Evolutionary conservation across 2,888 invertebrate species (phyloP).

Genomic region (Phytoseiulus persimilis): DNA sequence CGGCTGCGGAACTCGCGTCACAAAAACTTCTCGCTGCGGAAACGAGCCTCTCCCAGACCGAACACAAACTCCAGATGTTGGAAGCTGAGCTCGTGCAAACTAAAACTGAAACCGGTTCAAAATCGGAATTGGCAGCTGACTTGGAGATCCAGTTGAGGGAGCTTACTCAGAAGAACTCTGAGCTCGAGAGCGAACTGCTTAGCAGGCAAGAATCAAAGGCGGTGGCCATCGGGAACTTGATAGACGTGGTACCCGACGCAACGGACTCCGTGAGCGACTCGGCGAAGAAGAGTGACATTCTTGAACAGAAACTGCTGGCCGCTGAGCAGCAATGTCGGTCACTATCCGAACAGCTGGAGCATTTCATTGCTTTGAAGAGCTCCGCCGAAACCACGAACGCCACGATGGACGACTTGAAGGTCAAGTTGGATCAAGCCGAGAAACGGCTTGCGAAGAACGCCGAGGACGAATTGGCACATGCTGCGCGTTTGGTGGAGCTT

Average conservation of each 20-base stretch:
- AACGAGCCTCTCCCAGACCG: background rate
- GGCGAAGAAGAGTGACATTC: slow-evolving; percentile 42
- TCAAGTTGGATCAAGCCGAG: background rate
- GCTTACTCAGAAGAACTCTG: background rate
- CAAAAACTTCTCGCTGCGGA: background rate
- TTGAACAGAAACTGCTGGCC: slow-evolving; percentile 41
- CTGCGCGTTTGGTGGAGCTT: background rate
- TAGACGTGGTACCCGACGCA: background rate
- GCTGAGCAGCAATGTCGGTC: slow-evolving; percentile 43
- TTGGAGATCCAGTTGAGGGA: background rate
- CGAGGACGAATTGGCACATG: background rate
- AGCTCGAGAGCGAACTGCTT: background rate
- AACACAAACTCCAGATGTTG: background rate
- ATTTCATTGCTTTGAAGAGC: slow-evolving; percentile 45
- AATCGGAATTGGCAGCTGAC: background rate
- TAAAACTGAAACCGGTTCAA: background rate
- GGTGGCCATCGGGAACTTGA: background rate
- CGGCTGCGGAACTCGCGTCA: background rate
- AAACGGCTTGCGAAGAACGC: background rate
- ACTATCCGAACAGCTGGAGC: slow-evolving; percentile 47
- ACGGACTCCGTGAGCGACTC: slow-evolving; percentile 39
- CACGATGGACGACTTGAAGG: slow-evolving; percentile 43
- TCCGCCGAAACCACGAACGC: slow-evolving; percentile 45
- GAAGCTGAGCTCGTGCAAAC: slow-evolving; percentile 48
- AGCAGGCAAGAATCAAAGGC: background rate